Evolutionary conservation across 2,888 invertebrate genomes (phyloP).

Genomic region (Mythimna albipuncta): DNA sequence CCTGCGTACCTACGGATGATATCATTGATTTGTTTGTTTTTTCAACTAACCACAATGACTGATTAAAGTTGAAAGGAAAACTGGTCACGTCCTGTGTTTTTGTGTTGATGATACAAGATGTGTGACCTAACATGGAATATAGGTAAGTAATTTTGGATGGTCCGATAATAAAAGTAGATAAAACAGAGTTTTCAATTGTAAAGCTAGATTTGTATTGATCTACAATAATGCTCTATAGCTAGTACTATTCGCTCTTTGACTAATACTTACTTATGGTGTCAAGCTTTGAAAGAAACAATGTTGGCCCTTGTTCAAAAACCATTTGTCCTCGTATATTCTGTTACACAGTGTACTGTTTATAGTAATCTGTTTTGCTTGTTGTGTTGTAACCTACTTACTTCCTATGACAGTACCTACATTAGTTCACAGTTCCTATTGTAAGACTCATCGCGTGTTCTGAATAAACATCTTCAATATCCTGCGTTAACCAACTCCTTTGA

Average conservation of each 20-base stretch:
- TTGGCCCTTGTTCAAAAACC: slow-evolving; percentile 34
- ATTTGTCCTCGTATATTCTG: slow-evolving; percentile 4
- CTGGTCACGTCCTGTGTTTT: slow-evolving; percentile 49
- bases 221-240: neutral
- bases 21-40: slow-evolving; percentile 37
- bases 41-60: slow-evolving; percentile 25
- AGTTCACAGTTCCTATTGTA: slow-evolving; percentile 1
- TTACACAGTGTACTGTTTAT: neutral
- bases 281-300: slow-evolving; percentile 28
- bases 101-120: slow-evolving; percentile 6
- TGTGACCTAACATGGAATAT: neutral
- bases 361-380: neutral
- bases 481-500: slow-evolving; percentile 17
- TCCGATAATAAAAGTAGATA: neutral
- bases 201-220: neutral
- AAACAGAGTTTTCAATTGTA: too few species aligned
- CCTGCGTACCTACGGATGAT: slow-evolving; percentile 29
- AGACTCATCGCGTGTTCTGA: slow-evolving; percentile 24
- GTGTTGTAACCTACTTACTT: slow-evolving; percentile 2
- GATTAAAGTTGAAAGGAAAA: slow-evolving; percentile 36
- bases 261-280: neutral
- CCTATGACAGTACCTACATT: neutral
- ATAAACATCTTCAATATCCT: slow-evolving; percentile 26
- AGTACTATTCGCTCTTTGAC: neutral
- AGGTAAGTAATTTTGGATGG: neutral